A percentile compares a stretch with the other conserved stretches of the same genome.
Conservation (phyloP, 2,888 invertebrate genomes). For the Andrena dorsata region DNA sequence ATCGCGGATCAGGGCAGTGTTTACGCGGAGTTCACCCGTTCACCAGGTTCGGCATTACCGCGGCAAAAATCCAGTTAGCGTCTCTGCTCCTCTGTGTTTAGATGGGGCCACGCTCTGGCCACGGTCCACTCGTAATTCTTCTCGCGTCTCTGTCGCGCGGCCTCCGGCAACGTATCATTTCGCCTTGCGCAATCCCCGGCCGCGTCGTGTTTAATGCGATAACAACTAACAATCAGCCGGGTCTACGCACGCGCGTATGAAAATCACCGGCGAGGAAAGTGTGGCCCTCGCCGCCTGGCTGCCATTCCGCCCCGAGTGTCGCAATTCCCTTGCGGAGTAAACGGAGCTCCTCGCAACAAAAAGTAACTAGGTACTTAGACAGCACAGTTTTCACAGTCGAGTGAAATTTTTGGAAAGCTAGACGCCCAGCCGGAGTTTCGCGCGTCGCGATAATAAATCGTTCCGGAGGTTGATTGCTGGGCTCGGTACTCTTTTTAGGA, state of each 20-base stretch:
- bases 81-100: slow-evolving; percentile 33
- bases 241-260: slow-evolving; percentile 52
- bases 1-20: slow-evolving; percentile 21
- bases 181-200: slow-evolving; percentile 15
- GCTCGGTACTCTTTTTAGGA: neutral
- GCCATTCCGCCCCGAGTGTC: neutral
- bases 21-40: slow-evolving; percentile 26
- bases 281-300: slow-evolving; percentile 16
- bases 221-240: slow-evolving; percentile 52
- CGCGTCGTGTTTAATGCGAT: slow-evolving; percentile 53
- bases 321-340: neutral
- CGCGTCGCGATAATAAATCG: neutral
- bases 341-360: neutral
- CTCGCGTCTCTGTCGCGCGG: slow-evolving; percentile 41
- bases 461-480: neutral
- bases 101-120: slow-evolving; percentile 19
- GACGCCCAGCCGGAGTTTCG: neutral
- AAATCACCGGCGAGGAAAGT: slow-evolving; percentile 42
- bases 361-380: no score
- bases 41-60: slow-evolving; percentile 36
- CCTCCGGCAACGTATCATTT: slow-evolving; percentile 51
- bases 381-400: neutral
- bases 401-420: slow-evolving; percentile 48
- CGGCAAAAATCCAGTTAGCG: slow-evolving; percentile 48
- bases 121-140: slow-evolving; percentile 41